Base-by-base conservation (phyloP, 2,888 invertebrate genomes). In the Salpingus planirostris region DNA sequence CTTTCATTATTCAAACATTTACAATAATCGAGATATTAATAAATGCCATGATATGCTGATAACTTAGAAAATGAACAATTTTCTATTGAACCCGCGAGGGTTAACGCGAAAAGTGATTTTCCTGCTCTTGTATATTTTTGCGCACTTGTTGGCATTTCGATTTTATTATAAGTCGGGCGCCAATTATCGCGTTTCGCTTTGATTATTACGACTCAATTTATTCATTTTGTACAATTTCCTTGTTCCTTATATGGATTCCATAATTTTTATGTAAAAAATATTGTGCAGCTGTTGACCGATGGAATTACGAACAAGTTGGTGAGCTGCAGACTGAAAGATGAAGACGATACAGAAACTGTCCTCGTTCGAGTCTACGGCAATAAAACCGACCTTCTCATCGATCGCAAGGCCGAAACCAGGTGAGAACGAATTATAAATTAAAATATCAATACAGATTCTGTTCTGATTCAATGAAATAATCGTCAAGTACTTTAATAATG, bases 221-320 rank as follows among this genome's bases (percentile, higher is more conserved):
- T n/a, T n/a, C n/a, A n/a, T n/a, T n/a, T 18, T 8, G 18, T 18
- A 18, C 5, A 18, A 18, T 6, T 18, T 6, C 8, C 18, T 18
- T 18, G 18, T 18, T 18, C 8, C 8, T 6, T 6, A 18, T 5
- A 8, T 18, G 18, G n/a, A n/a, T n/a, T n/a, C n/a, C 18, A 18
- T 8, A 18, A 6, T 25, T 28, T 38, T 38, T 44, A 36, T 40
- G 38, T 42, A 47, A 49, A 42, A 44, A 45, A 43, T 39, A 48
- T 42, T 48, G 31, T 47, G 31, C 67, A 95, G 92, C 66, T 81
- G 56, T 91, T 95, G 64, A 92, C 90, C 42, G 88, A 92, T 72
- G 95, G 95, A 24, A 87, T 91, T 41, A 91, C 93, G 27, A 95
- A 95, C 67, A 90, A 87, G 64, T 70, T 96, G 50, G 74, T 93